Evolutionary conservation across 1,140 invertebrate species (phyloP), one percentile per base, ranked within the genome.

Genomic region (Lerema accius): DNA sequence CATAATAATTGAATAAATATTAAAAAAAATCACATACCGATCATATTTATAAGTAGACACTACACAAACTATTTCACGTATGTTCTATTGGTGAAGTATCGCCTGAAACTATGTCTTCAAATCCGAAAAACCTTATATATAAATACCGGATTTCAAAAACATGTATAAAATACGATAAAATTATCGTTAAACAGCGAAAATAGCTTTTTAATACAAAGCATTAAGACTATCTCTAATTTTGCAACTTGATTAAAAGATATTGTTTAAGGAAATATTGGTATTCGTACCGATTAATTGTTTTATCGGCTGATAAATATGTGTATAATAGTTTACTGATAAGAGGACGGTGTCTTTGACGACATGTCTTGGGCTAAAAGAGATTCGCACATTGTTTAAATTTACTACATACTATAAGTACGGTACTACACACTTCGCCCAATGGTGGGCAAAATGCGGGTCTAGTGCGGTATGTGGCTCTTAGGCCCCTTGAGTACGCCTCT

Each of bases 241-340:
- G 35, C 35, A 37, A 11, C n/a, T 9, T 37, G 35, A 11, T 37
- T 11, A 37, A 37, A 11, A 37, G 35, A 37, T 37, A 37, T 11
- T 37, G 35, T 37, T 37, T 37, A 37, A 37, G 35, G 35, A 37
- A 37, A 37, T 37, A 37, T 37, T 37, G 10, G 35, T 37, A 37
- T 37, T 37, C 1, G 11, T 1, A 11, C 0, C 35, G 35, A 37
- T 37, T 37, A 37, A 37, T 37, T 37, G 35, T 37, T 37, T 37
- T 37, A 37, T 37, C 35, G n/a, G n/a, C 1, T 37, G 35, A 37
- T 37, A 37, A 37, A 11, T 37, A 37, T n/a, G n/a, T n/a, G n/a
- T n/a, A n/a, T 37, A 37, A 37, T 11, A 37, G 35, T 37, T 37
- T 37, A 11, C 0, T 11, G 35, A 37, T 37, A 11, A 37, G 1